phyloP scores from a whole-genome alignment of 2,113 vertebrate species.

The Anguilla rostrata region DNA sequence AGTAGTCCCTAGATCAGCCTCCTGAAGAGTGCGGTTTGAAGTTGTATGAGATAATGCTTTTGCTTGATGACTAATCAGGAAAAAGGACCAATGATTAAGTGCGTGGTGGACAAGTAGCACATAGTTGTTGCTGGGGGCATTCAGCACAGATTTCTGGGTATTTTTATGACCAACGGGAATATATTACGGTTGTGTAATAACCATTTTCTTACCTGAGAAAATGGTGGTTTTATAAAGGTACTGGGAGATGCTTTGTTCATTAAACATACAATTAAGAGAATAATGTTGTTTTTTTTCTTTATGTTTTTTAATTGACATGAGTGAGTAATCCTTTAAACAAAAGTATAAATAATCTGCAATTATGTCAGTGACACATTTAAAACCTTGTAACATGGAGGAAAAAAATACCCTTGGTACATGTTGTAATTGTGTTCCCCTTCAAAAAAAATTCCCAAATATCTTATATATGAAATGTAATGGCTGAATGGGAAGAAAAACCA shows the following conservation, averaged over 20 bases:
- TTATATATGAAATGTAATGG: too few relatives aligned
- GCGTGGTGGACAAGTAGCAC: slow-evolving; percentile 22
- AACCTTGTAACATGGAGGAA: not conserved
- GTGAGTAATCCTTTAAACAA: not conserved
- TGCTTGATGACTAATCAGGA: slow-evolving; percentile 25
- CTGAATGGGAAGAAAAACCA: too few relatives aligned
- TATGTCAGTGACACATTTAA: not conserved
- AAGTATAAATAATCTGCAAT: not conserved
- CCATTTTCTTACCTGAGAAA: slow-evolving; percentile 15
- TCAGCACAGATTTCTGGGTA: slow-evolving; percentile 17
- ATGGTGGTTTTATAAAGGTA: not conserved
- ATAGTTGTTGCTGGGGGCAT: slow-evolving; percentile 18
- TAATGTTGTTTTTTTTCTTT: not conserved
- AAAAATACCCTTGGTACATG: not conserved
- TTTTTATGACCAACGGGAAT: slow-evolving; percentile 21
- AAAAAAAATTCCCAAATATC: too few relatives aligned
- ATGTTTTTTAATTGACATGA: not conserved
- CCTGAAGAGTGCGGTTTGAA: slow-evolving; percentile 5
- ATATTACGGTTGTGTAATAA: slow-evolving; percentile 16
- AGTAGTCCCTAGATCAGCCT: not conserved
- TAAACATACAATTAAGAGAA: not conserved
- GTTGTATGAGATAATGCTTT: not conserved
- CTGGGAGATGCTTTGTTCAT: not conserved
- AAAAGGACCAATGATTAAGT: slow-evolving; percentile 19
- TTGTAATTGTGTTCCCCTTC: not conserved